Base-by-base conservation (phyloP, 2,888 invertebrate genomes). In the Seladonia tumulorum region DNA sequence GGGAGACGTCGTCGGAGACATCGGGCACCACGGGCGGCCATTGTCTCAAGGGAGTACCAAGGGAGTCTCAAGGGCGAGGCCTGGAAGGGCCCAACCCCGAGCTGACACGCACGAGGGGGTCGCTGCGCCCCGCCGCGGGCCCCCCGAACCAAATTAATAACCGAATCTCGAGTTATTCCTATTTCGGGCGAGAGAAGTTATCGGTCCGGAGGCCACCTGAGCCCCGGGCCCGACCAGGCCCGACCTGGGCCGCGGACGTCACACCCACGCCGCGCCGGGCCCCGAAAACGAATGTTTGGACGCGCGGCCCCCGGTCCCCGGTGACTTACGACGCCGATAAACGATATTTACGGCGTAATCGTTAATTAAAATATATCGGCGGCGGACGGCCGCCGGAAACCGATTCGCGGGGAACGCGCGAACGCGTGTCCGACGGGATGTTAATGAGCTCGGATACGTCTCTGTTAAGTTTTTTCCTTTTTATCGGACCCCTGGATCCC, bases 1-100 rank as follows among this genome's bases (percentile, higher is more conserved):
- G 90, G 42, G 93, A 94, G 94, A 94, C 94, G 94, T 94, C 93
- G 94, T 85, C 85, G 83, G 85, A 79, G 85, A 85, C 85, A 85
- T 85, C 87, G 93, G 91, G 92, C 94, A 87, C 94, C 91, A 90
- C 94, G 90, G 94, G 94, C 93, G 94, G 92, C 93, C 94, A 94
- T 94, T 94, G 94, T 94, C 94, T 94, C 94, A 94, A 93, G 90
- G 92, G 91, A 89, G 87, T 88, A 80, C 88, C 87, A 89, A 90
- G 90, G 92, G 91, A 89, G 87, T 88, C 81, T 87, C 87, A 89
- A 90, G 88, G 89, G 89, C 89, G 90, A 88, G 82, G 80, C 57
- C 87, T 29, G 76, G 85, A 82, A 87, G 80, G 84, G 79, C 79
- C 81, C 88, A 87, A 82, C 88, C 88, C 89, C 68, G 88, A 10